These are phyloP conservation scores for Buceros bicornis DNA, from an alignment of 2,797 vertebrate genomes.

Conservation along the genomic window DNA sequence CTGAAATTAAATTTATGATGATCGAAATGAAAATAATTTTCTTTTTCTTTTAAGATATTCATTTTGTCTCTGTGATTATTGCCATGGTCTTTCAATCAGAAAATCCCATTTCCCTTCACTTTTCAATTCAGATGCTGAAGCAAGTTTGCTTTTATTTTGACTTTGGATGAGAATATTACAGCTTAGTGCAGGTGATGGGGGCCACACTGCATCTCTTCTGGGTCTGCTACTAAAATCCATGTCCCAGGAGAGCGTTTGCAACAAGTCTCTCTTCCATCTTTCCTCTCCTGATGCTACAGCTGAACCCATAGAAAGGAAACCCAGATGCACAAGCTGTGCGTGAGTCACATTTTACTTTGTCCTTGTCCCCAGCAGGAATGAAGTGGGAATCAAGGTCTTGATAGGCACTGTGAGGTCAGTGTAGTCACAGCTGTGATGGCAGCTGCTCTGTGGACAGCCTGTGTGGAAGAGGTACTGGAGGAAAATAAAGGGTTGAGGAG, in stretches of 20 bases:
- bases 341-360: background rate
- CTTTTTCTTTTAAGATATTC: background rate
- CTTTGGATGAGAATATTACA: background rate
- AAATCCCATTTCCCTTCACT: background rate
- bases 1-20: background rate
- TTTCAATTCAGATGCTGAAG: background rate
- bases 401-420: background rate
- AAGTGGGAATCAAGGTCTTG: background rate
- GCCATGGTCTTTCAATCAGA: background rate
- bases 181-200: background rate
- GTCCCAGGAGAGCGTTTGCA: background rate
- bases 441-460: background rate
- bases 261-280: background rate
- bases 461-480: background rate
- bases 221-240: background rate
- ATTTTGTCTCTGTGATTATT: background rate
- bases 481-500: background rate
- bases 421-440: background rate
- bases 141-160: background rate
- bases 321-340: accelerated
- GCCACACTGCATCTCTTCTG: background rate
- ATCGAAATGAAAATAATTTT: background rate
- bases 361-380: background rate
- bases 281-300: background rate
- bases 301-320: background rate